Conservation (phyloP, 2,113 vertebrate species). For the Corythornis vintsioides region DNA sequence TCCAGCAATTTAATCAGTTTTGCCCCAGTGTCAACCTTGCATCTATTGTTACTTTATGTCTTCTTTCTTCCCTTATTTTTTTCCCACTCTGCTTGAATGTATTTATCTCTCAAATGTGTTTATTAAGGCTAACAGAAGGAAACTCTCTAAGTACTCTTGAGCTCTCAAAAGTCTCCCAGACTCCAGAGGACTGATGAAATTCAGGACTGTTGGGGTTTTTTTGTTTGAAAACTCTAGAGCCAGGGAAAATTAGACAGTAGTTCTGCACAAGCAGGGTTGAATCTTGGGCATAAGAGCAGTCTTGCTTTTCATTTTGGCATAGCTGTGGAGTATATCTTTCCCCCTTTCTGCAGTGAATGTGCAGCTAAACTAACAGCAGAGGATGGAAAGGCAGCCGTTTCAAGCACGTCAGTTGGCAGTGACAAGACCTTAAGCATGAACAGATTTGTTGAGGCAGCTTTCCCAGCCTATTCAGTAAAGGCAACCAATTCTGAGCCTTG, state of each 20-base stretch:
- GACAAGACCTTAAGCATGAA: slow-evolving; percentile 54
- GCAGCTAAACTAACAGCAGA: not conserved
- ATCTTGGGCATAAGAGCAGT: not conserved
- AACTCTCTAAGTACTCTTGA: not conserved
- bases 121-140: not conserved
- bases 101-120: not conserved
- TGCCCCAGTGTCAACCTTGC: not conserved
- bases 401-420: slow-evolving; percentile 52
- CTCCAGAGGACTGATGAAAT: not conserved
- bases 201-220: not conserved
- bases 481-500: slow-evolving; percentile 17
- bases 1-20: slow-evolving; percentile 26
- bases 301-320: slow-evolving; percentile 31
- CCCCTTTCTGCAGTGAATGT: not conserved
- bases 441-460: slow-evolving; percentile 34
- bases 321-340: not conserved
- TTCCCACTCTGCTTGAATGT: not conserved
- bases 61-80: not conserved
- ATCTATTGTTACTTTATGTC: not conserved
- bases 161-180: not conserved
- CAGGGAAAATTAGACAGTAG: not conserved
- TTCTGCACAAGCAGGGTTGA: not conserved
- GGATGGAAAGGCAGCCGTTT: slow-evolving; percentile 46
- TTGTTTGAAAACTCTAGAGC: not conserved
- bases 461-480: not conserved